phyloP scores from a whole-genome alignment of 2,888 invertebrate species.

The Coremacera marginata region DNA sequence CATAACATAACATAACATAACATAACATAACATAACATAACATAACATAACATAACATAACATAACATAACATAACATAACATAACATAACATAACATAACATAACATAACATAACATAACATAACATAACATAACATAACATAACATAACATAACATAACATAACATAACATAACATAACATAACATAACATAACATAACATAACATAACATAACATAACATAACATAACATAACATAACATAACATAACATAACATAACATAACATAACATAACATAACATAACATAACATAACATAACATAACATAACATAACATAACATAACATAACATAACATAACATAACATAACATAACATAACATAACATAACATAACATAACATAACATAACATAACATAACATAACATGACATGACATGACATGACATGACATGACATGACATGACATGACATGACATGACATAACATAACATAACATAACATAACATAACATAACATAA shows the following conservation, averaged over 20 bases:
- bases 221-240: slow-evolving; percentile 3
- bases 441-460: neutral
- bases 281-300: slow-evolving; percentile 3
- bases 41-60: slow-evolving; percentile 3
- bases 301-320: slow-evolving; percentile 3
- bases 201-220: slow-evolving; percentile 3
- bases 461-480: neutral
- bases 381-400: neutral
- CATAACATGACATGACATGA: too few species aligned
- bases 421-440: too few species aligned
- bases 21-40: slow-evolving; percentile 3
- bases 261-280: slow-evolving; percentile 3
- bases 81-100: slow-evolving; percentile 3
- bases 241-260: slow-evolving; percentile 3
- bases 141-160: slow-evolving; percentile 3
- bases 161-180: slow-evolving; percentile 3
- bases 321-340: slow-evolving; percentile 3
- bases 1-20: slow-evolving; percentile 3
- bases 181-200: slow-evolving; percentile 3
- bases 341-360: slow-evolving; percentile 3
- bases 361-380: slow-evolving; percentile 1
- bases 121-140: slow-evolving; percentile 3
- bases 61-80: slow-evolving; percentile 3
- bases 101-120: slow-evolving; percentile 3
- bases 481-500: too few species aligned